Conservation (phyloP, 2,888 invertebrate genomes). For the Trichogramma dendrolimi region DNA sequence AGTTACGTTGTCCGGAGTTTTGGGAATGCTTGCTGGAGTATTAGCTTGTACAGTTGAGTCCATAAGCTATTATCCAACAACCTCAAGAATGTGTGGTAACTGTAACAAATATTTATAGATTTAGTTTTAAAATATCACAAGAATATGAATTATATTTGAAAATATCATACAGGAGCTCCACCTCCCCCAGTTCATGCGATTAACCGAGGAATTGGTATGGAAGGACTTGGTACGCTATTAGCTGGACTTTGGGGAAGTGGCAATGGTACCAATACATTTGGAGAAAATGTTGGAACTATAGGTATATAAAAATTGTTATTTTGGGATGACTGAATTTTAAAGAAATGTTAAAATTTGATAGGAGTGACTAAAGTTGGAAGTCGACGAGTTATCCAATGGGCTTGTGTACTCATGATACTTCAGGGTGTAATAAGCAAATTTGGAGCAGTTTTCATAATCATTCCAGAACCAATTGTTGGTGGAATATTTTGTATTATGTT, state of each 20-base stretch:
- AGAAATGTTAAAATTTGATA: slow-evolving; percentile 21
- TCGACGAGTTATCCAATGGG: slow-evolving; percentile 75
- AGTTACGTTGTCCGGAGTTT: slow-evolving; percentile 66
- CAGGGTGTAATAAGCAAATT: slow-evolving; percentile 74
- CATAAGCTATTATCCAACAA: slow-evolving; percentile 88
- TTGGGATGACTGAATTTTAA: slow-evolving; percentile 4
- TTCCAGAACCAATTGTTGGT: slow-evolving; percentile 76
- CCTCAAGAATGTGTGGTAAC: slow-evolving; percentile 73
- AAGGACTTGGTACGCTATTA: slow-evolving; percentile 78
- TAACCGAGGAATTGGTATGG: slow-evolving; percentile 80
- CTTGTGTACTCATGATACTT: slow-evolving; percentile 68
- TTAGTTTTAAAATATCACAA: no score
- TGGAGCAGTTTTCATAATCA: slow-evolving; percentile 74
- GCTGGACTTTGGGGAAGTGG: slow-evolving; percentile 84
- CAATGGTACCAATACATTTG: slow-evolving; percentile 84
- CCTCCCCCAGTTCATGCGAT: slow-evolving; percentile 83
- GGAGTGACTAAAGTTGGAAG: slow-evolving; percentile 65
- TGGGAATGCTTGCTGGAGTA: slow-evolving; percentile 76
- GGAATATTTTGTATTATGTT: slow-evolving; percentile 81
- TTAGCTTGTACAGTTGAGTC: slow-evolving; percentile 77
- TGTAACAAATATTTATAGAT: slow-evolving; percentile 31
- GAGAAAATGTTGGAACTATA: slow-evolving; percentile 86
- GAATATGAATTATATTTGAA: neutral
- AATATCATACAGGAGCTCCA: slow-evolving; percentile 60
- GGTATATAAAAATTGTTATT: slow-evolving; percentile 50